phyloP scores from a whole-genome alignment of 2,113 vertebrate genomes.

The Stegastes partitus region DNA sequence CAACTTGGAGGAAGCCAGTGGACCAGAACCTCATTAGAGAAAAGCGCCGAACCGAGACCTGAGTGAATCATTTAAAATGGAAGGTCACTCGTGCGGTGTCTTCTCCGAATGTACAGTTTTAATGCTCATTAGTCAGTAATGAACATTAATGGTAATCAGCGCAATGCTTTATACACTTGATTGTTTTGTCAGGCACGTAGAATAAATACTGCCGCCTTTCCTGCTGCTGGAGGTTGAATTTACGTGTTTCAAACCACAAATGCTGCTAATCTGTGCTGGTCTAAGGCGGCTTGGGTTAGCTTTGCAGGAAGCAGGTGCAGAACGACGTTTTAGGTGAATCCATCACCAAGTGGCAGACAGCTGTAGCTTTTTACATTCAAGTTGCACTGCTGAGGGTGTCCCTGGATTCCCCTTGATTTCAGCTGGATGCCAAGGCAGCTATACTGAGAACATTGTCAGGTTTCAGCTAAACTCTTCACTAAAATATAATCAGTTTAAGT shows the following conservation, averaged over 20 bases:
- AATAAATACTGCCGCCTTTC: not conserved
- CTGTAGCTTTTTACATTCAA: too few relatives aligned
- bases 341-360: too few relatives aligned
- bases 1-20: slow-evolving; percentile 2
- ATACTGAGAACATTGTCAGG: too few relatives aligned
- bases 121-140: slow-evolving; percentile 8
- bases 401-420: too few relatives aligned
- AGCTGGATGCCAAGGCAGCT: too few relatives aligned
- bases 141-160: slow-evolving; percentile 11
- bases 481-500: too few relatives aligned
- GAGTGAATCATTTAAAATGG: slow-evolving; percentile 21
- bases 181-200: not conserved
- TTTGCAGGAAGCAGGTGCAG: too few relatives aligned
- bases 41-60: slow-evolving; percentile 24
- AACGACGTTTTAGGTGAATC: too few relatives aligned
- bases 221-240: not conserved
- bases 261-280: not conserved
- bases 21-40: slow-evolving; percentile 49
- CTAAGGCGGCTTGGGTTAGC: too few relatives aligned
- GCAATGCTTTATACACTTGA: not conserved
- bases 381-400: too few relatives aligned
- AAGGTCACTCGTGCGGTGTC: slow-evolving; percentile 32
- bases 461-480: too few relatives aligned
- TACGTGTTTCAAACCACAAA: not conserved
- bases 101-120: slow-evolving; percentile 24